A percentile compares a stretch with the other conserved stretches of the same genome.
Conservation (phyloP, 2,797 vertebrate genomes). For the Pseudotriccus pelzelni region DNA sequence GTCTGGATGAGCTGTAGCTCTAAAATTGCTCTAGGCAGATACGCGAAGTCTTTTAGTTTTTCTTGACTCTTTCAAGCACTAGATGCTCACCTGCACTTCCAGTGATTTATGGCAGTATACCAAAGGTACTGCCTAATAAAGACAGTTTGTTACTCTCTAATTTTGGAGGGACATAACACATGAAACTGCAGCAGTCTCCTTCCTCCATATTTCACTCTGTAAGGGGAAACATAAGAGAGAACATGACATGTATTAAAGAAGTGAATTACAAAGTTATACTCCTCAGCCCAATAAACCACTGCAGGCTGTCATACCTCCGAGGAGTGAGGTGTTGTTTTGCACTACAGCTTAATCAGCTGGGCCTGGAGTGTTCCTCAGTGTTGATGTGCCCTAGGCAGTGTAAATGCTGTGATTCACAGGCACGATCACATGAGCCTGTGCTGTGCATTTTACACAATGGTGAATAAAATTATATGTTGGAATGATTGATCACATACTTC, state of each 20-base stretch:
- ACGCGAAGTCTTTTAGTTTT: constrained; percentile 56
- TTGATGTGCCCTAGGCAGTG: constrained; percentile 24
- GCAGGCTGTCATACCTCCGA: constrained; percentile 66
- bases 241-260: constrained; percentile 73
- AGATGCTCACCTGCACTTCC: constrained; percentile 62
- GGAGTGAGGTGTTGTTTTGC: constrained; percentile 70
- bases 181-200: constrained; percentile 59
- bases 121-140: constrained; percentile 72
- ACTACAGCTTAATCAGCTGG: constrained; percentile 70
- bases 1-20: constrained; percentile 42
- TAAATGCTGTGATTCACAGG: constrained; percentile 64
- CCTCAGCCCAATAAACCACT: constrained; percentile 71
- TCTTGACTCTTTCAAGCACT: constrained; percentile 66
- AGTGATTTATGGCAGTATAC: constrained; percentile 71
- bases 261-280: constrained; percentile 75
- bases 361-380: constrained; percentile 44
- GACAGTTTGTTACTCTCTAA: constrained; percentile 75
- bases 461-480: constrained; percentile 40
- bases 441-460: neutral
- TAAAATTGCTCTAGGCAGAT: constrained; percentile 67
- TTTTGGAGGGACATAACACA: constrained; percentile 70
- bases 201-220: constrained; percentile 72
- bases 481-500: constrained; percentile 37
- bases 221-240: constrained; percentile 73
- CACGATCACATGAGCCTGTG: neutral